Evolutionary conservation across 2,113 vertebrate genomes (phyloP).

Genomic region (Meleagris gallopavo): DNA sequence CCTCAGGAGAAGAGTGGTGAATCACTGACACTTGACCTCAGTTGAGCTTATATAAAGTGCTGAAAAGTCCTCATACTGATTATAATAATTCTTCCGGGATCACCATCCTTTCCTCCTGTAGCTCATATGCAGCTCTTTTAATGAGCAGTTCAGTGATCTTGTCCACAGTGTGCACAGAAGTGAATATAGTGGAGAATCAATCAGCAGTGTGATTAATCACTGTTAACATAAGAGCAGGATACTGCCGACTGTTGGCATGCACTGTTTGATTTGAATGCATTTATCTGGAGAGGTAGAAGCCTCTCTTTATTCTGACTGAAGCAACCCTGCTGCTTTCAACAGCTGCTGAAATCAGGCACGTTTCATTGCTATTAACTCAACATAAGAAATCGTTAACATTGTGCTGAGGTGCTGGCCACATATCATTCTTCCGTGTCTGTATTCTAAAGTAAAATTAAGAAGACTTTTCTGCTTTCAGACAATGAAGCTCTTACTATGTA

Average conservation of each 20-base stretch:
- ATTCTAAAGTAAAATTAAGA: conserved; percentile 59
- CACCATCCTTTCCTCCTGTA: neutral
- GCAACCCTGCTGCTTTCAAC: conserved; percentile 60
- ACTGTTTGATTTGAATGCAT: conserved; percentile 53
- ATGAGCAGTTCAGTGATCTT: conserved; percentile 43
- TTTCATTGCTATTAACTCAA: conserved; percentile 76
- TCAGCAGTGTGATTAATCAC: conserved; percentile 69
- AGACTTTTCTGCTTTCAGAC: neutral
- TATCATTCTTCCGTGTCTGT: conserved; percentile 39
- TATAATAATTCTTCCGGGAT: conserved; percentile 46
- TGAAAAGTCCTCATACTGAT: conserved; percentile 26
- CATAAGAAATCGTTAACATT: conserved; percentile 61
- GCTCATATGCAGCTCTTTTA: conserved; percentile 33
- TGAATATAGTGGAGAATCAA: conserved; percentile 42
- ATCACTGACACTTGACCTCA: conserved; percentile 44
- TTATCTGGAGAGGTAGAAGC: conserved; percentile 19
- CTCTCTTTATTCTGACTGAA: conserved; percentile 43
- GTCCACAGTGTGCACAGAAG: neutral
- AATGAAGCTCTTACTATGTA: conserved; percentile 55
- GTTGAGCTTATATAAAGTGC: conserved; percentile 34
- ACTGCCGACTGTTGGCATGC: conserved; percentile 20
- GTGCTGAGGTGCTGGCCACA: conserved; percentile 35
- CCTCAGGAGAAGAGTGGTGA: conserved; percentile 8
- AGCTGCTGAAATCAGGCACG: conserved; percentile 72
- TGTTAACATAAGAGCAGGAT: conserved; percentile 55